Conservation (phyloP, 2,113 vertebrate species). For the Hippocampus comes region DNA sequence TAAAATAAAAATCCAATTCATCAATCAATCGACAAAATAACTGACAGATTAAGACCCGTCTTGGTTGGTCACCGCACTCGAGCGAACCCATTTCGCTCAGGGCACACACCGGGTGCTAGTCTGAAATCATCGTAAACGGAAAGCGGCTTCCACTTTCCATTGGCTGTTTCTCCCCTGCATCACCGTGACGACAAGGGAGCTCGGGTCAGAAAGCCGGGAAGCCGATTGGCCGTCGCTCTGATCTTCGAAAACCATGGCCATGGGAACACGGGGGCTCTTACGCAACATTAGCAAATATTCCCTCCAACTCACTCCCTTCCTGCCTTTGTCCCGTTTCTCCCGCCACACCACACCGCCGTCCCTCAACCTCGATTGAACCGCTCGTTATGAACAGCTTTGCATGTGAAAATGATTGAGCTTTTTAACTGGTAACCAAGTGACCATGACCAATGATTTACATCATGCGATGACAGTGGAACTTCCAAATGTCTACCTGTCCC, state of each 20-base stretch:
- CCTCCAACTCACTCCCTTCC: conserved; percentile 74
- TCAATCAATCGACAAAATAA: too few species aligned
- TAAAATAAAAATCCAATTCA: too few species aligned
- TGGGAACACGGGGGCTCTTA: conserved; percentile 71
- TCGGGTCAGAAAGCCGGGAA: conserved; percentile 35
- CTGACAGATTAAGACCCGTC: too few species aligned
- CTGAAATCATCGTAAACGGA: conserved; percentile 42
- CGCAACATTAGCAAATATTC: conserved; percentile 73
- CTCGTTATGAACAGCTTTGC: conserved; percentile 7
- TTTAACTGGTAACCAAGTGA: background rate
- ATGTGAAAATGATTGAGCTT: background rate
- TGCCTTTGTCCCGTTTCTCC: conserved; percentile 70
- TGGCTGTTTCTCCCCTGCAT: conserved; percentile 19
- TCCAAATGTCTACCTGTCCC: background rate
- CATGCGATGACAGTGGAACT: background rate
- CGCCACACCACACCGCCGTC: conserved; percentile 40
- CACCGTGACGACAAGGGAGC: conserved; percentile 26
- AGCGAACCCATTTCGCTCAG: background rate
- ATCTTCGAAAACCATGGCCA: conserved; percentile 64
- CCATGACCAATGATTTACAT: background rate
- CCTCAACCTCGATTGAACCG: conserved; percentile 37
- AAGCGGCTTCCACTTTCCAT: conserved; percentile 51
- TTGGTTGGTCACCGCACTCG: too few species aligned
- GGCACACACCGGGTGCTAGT: background rate
- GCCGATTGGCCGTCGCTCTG: conserved; percentile 35